A percentile compares a stretch with the other conserved stretches of the same genome.
Conservation (phyloP, 2,797 vertebrate species). For the Onychomys torridus region DNA sequence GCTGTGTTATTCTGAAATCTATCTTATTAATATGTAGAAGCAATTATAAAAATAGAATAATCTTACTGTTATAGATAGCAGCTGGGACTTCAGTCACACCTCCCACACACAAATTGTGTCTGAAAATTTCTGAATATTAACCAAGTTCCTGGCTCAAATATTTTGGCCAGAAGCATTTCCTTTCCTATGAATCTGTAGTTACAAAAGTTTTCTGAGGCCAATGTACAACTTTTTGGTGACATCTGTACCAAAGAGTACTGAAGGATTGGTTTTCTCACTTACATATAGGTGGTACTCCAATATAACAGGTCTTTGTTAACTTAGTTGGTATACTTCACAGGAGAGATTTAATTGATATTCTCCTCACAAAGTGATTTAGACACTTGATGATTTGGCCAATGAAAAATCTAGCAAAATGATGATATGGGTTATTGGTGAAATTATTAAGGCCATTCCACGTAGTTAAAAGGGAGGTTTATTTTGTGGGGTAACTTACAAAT, state of each 20-base stretch:
- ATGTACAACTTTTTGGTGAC: background rate
- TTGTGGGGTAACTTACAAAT: no score
- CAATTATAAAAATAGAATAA: conserved; percentile 31
- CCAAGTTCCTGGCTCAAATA: background rate
- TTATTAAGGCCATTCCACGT: no score
- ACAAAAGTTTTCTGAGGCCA: background rate
- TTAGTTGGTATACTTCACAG: background rate
- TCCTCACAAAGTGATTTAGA: background rate
- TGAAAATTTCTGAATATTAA: conserved; percentile 36
- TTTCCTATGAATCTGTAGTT: background rate
- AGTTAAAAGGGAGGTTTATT: no score
- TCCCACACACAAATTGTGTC: background rate
- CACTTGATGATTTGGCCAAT: background rate
- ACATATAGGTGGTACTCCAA: background rate
- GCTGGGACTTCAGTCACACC: background rate
- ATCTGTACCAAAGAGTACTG: background rate
- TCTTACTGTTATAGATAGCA: background rate
- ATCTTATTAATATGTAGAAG: conserved; percentile 12
- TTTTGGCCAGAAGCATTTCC: background rate
- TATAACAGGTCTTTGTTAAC: background rate
- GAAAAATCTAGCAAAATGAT: background rate
- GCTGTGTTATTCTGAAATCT: background rate
- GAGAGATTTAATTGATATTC: background rate
- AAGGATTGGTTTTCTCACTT: background rate
- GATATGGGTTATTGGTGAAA: no score